phyloP scores from a whole-genome alignment of 2,888 invertebrate species.

The Pinctada fucata region DNA sequence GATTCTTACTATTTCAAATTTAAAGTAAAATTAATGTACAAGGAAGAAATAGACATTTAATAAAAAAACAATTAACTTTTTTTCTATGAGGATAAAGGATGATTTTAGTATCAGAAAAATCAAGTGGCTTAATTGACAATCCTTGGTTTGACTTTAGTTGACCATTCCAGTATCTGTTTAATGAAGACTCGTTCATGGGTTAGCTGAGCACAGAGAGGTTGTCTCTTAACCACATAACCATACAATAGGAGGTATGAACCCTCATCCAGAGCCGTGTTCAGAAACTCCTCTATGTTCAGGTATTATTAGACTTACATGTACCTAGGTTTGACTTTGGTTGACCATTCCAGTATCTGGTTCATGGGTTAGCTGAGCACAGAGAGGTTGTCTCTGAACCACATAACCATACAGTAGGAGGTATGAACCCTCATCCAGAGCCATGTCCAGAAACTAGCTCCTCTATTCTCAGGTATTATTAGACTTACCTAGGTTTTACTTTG shows the following conservation, averaged over 20 bases:
- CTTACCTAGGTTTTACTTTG: constrained; percentile 67
- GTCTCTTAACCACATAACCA: constrained; percentile 65
- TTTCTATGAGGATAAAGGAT: too few relatives aligned
- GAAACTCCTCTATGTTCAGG: constrained; percentile 66
- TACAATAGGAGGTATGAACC: constrained; percentile 71
- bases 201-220: constrained; percentile 65
- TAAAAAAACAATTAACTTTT: too few relatives aligned
- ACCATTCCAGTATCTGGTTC: constrained; percentile 71
- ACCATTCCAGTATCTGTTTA: constrained; percentile 68
- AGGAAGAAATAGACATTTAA: too few relatives aligned
- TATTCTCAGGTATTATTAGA: constrained; percentile 55
- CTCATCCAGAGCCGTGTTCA: constrained; percentile 62
- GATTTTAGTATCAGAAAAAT: too few relatives aligned
- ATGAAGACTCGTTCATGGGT: constrained; percentile 64
- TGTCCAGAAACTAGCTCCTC: constrained; percentile 65
- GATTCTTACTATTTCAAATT: too few relatives aligned
- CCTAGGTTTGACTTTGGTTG: constrained; percentile 65
- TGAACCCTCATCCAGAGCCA: constrained; percentile 64
- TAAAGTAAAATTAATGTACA: too few relatives aligned
- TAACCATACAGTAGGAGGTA: constrained; percentile 70
- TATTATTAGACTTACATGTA: constrained; percentile 47
- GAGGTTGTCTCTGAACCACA: constrained; percentile 66
- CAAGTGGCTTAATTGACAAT: constrained; percentile 33
- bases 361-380: constrained; percentile 62
- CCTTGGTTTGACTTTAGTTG: constrained; percentile 66